These are phyloP conservation scores for Disparrhopalites patrizii DNA, from an alignment of 2,888 invertebrate genomes.

Conservation along the genomic window DNA sequence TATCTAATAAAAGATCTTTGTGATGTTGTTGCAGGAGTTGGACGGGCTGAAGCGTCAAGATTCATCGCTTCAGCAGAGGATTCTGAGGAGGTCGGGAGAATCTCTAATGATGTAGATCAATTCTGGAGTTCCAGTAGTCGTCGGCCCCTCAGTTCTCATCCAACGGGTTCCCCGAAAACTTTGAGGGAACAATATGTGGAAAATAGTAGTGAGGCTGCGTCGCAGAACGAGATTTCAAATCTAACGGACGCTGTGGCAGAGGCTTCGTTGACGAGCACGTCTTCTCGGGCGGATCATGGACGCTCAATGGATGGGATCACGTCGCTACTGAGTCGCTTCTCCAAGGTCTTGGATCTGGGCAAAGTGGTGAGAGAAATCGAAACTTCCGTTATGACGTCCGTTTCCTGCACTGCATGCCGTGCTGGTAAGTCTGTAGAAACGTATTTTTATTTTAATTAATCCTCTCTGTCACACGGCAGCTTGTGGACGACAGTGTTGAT, in stretches of 20 bases:
- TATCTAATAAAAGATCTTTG: neutral
- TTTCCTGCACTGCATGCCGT: slow-evolving; percentile 79
- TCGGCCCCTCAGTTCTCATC: neutral
- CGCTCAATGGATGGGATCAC: slow-evolving; percentile 42
- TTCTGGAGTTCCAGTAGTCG: slow-evolving; percentile 14
- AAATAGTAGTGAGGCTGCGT: neutral
- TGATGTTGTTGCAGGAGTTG: neutral
- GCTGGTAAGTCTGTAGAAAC: slow-evolving; percentile 45
- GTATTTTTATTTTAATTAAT: neutral
- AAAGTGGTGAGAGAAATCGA: slow-evolving; percentile 83
- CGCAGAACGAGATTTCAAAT: slow-evolving; percentile 32
- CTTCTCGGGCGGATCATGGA: slow-evolving; percentile 33
- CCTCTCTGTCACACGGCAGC: neutral
- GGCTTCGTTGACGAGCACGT: slow-evolving; percentile 32
- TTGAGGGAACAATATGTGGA: too few relatives aligned
- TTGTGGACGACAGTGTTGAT: too few relatives aligned
- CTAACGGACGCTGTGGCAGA: slow-evolving; percentile 41
- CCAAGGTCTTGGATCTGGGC: slow-evolving; percentile 67
- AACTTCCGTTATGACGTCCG: slow-evolving; percentile 66
- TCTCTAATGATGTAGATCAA: slow-evolving; percentile 11
- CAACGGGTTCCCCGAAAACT: neutral
- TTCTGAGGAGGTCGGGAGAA: neutral
- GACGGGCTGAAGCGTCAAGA: neutral
- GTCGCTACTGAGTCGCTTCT: slow-evolving; percentile 41
- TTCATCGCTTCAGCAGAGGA: neutral